Base-by-base conservation (phyloP, 2,113 vertebrate genomes). In the Chionomys nivalis region DNA sequence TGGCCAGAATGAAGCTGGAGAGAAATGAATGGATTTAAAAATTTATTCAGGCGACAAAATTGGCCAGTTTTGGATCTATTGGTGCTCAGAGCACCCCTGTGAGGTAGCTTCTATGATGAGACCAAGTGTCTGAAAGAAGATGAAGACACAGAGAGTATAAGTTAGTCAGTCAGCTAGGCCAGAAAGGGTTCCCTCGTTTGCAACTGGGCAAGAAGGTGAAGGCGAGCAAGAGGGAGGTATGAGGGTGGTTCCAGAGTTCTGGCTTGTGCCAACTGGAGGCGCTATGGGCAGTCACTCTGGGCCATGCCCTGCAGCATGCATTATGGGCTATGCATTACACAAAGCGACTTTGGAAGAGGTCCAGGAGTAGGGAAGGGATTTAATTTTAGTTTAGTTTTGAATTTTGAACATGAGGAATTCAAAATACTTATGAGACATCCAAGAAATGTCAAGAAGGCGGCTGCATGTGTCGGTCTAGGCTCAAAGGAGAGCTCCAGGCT, bases 361-460 rank as follows among this genome's bases (percentile, higher is more conserved):
- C 16, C 76, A 82, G 0, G 39, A 87, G 26, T 90, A 63, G 42
- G 36, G 61, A 94, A 93, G 65, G 5, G 92, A 92, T 87, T 85
- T 79, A 66, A 83, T 85, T 93, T 93, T 83, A 87, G 28, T 63
- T 93, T 58, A 85, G 42, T 86, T 89, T 94, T 81, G n/a, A 75
- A 91, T 31, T 91, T 96, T 94, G 42, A 70, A 75, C 31, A 73
- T 82, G 85, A 87, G 77, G 77, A 87, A 79, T 95, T 93, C 76
- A 89, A 93, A n/a, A 89, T 85, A 79, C 9, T 36, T 93, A 33
- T 77, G 68, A 92, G 66, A 93, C 52, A 92, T 72, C 36, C 24
- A 77, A 82, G 68, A 88, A 72, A 92, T 92, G 70, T 76, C 58
- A 89, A 91, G n/a, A 17, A 44, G 61, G 17, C 23, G 28, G n/a